phyloP scores from a whole-genome alignment of 2,113 vertebrate species.

The Callipepla squamata region DNA sequence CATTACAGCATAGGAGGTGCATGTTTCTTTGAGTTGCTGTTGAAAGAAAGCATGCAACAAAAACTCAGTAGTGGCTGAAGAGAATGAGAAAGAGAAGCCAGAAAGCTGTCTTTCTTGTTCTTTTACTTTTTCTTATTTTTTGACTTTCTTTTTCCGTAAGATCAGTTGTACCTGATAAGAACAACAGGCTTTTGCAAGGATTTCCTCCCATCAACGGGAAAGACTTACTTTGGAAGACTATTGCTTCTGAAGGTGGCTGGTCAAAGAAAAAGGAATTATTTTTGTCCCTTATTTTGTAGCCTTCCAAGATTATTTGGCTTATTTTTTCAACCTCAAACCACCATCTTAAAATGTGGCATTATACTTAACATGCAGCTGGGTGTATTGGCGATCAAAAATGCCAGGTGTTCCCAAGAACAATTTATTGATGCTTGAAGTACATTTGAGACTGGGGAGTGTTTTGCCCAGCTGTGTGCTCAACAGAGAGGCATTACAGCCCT shows the following conservation, averaged over 20 bases:
- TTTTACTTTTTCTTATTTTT: background rate
- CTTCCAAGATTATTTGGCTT: background rate
- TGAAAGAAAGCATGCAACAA: slow-evolving; percentile 18
- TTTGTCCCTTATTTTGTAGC: background rate
- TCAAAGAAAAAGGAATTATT: background rate
- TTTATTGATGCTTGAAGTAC: background rate
- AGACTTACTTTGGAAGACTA: background rate
- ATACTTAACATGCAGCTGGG: background rate
- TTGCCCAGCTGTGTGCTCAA: background rate
- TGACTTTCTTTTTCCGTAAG: background rate
- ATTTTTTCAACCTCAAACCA: background rate
- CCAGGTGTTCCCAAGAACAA: background rate
- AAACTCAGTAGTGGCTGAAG: background rate
- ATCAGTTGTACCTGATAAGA: background rate
- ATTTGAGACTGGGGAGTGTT: background rate
- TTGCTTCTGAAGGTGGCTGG: background rate
- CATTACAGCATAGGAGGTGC: background rate
- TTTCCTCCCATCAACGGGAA: background rate
- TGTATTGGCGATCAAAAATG: background rate
- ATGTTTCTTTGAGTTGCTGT: background rate
- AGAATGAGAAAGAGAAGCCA: no score
- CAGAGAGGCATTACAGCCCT: background rate
- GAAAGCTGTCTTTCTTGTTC: background rate
- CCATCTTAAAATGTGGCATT: background rate
- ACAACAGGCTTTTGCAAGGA: background rate